Percentiles rank a stretch among this genome's conserved stretches.
These are phyloP conservation scores for Carposina sasakii DNA, from an alignment of 1,140 invertebrate species.

Conservation along the genomic window DNA sequence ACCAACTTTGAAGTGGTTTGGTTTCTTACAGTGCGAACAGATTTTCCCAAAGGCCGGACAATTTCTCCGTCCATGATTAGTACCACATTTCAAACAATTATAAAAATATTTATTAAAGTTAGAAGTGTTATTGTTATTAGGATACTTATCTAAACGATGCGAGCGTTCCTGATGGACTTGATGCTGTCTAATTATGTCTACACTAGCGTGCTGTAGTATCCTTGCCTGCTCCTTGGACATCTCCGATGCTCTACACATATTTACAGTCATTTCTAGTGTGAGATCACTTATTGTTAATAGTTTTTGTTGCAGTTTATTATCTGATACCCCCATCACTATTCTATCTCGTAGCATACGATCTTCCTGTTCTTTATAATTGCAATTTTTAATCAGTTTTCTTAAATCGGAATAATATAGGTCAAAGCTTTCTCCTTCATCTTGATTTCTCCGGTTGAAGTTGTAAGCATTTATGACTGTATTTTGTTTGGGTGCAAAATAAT, in stretches of 20 bases:
- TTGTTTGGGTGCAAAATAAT: slow-evolving; percentile 20
- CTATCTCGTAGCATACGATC: slow-evolving; percentile 29
- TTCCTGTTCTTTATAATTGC: slow-evolving; percentile 19
- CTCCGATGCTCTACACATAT: background rate
- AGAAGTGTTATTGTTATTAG: too few species aligned
- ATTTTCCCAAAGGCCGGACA: too few species aligned
- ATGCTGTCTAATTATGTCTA: too few species aligned
- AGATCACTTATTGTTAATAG: background rate
- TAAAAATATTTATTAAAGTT: too few species aligned
- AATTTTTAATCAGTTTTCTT: slow-evolving; percentile 16
- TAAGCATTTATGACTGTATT: slow-evolving; percentile 24
- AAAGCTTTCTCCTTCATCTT: slow-evolving; percentile 27
- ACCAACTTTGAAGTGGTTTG: too few species aligned
- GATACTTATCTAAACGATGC: too few species aligned
- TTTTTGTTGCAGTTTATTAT: slow-evolving; percentile 28
- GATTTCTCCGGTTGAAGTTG: slow-evolving; percentile 28
- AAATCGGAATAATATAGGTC: slow-evolving; percentile 22
- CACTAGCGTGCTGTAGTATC: too few species aligned
- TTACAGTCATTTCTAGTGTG: background rate
- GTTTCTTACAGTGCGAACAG: too few species aligned
- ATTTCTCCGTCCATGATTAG: too few species aligned
- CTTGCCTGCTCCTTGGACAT: slow-evolving; percentile 15
- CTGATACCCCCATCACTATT: slow-evolving; percentile 29
- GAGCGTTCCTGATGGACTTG: too few species aligned
- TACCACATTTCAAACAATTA: too few species aligned